Conservation (phyloP, 2,888 invertebrate genomes). For the Pinctada fucata region DNA sequence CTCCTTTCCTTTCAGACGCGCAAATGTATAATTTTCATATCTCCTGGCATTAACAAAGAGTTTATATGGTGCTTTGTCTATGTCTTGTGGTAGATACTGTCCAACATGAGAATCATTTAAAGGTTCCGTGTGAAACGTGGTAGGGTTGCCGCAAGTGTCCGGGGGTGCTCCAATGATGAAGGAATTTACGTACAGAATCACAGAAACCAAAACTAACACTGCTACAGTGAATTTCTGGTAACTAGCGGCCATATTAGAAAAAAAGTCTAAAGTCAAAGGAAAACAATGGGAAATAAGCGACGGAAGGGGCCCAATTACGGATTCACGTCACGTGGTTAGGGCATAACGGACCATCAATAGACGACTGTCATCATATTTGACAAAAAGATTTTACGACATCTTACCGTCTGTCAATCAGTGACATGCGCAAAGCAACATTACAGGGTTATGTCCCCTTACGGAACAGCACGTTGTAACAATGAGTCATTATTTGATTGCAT, state of each 20-base stretch:
- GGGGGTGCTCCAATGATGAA: slow-evolving; percentile 40
- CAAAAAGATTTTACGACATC: not conserved
- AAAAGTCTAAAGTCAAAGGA: slow-evolving; percentile 1
- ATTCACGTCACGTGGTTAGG: slow-evolving; percentile 25
- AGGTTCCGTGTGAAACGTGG: slow-evolving; percentile 41
- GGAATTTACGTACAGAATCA: slow-evolving; percentile 14
- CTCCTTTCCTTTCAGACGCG: slow-evolving; percentile 6
- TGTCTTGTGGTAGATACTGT: slow-evolving; percentile 36
- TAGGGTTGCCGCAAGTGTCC: slow-evolving; percentile 37
- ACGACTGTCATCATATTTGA: not conserved
- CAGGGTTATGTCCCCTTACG: no score
- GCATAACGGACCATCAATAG: slow-evolving; percentile 6
- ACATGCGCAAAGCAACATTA: not conserved
- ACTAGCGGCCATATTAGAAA: slow-evolving; percentile 21
- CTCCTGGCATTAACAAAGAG: slow-evolving; percentile 9
- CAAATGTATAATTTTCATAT: slow-evolving; percentile 18
- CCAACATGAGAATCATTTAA: slow-evolving; percentile 41
- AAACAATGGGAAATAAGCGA: not conserved
- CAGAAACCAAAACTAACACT: slow-evolving; percentile 14
- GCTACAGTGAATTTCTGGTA: slow-evolving; percentile 10
- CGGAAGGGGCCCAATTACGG: not conserved
- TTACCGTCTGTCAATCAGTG: not conserved
- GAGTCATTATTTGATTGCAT: no score
- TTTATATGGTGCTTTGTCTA: slow-evolving; percentile 21
- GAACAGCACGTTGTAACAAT: no score